phyloP scores from a whole-genome alignment of 2,797 vertebrate genomes.

The Pipistrellus pygmaeus region DNA sequence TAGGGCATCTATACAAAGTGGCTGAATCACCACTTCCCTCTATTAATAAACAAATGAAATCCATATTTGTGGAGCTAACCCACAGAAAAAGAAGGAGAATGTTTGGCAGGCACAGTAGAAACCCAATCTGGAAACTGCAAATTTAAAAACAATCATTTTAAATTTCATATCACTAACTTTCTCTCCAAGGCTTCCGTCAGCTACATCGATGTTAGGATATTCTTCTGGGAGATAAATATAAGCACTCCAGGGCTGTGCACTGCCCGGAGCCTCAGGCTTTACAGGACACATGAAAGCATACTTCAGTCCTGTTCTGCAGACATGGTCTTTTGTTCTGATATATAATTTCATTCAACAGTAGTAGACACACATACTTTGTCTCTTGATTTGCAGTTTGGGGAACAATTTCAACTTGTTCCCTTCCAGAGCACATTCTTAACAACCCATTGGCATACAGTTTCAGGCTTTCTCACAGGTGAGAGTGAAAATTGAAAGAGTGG shows the following conservation, averaged over 20 bases:
- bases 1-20: not conserved
- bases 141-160: conserved; percentile 80
- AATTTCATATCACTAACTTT: conserved; percentile 76
- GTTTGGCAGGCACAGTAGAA: conserved; percentile 72
- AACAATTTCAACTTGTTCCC: conserved; percentile 73
- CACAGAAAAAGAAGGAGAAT: conserved; percentile 33
- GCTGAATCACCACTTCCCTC: conserved; percentile 60
- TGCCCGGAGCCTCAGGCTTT: not conserved
- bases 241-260: not conserved
- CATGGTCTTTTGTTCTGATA: conserved; percentile 51
- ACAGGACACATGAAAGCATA: conserved; percentile 47
- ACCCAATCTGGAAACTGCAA: conserved; percentile 78
- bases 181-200: conserved; percentile 62
- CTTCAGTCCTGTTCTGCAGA: not conserved
- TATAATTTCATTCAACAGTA: conserved; percentile 68
- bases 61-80: conserved; percentile 41
- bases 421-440: conserved; percentile 73
- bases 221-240: conserved; percentile 46
- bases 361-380: conserved; percentile 24
- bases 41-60: conserved; percentile 60
- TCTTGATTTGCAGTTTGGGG: conserved; percentile 73
- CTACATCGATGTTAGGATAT: conserved; percentile 28
- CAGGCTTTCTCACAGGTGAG: conserved; percentile 69
- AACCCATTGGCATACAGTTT: conserved; percentile 56
- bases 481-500: conserved; percentile 65